Percentiles rank a stretch among this genome's conserved stretches.
Evolutionary conservation across 2,113 vertebrate species (phyloP).

Genomic region (Nothocercus julius): DNA sequence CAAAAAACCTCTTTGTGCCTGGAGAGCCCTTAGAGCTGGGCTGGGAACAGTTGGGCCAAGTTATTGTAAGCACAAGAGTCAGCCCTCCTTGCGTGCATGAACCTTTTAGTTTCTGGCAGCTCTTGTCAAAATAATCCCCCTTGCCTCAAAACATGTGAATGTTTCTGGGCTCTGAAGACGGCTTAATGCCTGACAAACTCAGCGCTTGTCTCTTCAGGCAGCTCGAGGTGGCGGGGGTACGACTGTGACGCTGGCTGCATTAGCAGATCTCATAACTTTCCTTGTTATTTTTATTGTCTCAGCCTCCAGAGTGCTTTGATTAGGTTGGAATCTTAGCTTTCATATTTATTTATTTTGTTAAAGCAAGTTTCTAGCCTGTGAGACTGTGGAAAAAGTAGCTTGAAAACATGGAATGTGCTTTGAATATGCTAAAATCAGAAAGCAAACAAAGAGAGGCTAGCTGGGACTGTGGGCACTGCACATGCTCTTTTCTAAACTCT

Average conservation of each 20-base stretch:
- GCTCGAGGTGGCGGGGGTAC: not conserved
- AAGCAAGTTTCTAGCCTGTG: not conserved
- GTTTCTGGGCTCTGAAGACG: slow-evolving; percentile 12
- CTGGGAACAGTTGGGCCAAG: not conserved
- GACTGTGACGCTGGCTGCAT: not conserved
- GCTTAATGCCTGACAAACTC: not conserved
- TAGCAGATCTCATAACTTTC: not conserved
- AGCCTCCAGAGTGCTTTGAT: slow-evolving; percentile 37
- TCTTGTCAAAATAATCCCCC: slow-evolving; percentile 48
- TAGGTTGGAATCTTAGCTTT: slow-evolving; percentile 33
- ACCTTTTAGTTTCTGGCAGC: slow-evolving; percentile 41
- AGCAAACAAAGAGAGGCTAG: not conserved
- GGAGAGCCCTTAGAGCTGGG: slow-evolving; percentile 20
- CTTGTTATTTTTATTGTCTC: slow-evolving; percentile 18
- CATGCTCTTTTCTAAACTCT: not conserved
- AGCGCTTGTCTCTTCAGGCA: slow-evolving; percentile 16
- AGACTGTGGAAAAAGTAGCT: slow-evolving; percentile 18
- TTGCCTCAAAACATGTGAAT: slow-evolving; percentile 22
- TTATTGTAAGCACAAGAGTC: slow-evolving; percentile 35
- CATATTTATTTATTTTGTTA: not conserved
- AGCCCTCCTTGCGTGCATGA: not conserved
- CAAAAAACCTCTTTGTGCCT: slow-evolving; percentile 50
- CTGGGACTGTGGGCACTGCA: fast-evolving
- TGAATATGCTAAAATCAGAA: slow-evolving; percentile 20
- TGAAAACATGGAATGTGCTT: slow-evolving; percentile 3